Conservation (phyloP, 1,140 invertebrate genomes). For the Aphelinus certus region DNA sequence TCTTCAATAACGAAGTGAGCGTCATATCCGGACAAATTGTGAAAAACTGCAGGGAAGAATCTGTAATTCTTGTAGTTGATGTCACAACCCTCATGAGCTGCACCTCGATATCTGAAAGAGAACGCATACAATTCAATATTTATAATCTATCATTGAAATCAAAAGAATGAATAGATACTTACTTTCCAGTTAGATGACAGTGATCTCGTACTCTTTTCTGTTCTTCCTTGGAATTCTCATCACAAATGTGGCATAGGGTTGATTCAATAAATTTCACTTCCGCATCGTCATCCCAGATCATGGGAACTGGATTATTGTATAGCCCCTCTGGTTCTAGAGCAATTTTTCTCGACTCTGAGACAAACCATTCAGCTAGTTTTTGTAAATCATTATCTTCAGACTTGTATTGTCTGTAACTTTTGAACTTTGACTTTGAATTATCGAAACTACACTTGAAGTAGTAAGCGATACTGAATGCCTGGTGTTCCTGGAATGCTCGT, state of each 20-base stretch:
- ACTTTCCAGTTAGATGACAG: conserved; percentile 8
- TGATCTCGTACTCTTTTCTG: not conserved
- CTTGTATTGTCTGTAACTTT: not conserved
- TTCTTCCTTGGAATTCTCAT: not conserved
- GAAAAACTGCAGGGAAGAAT: not conserved
- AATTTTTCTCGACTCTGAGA: not conserved
- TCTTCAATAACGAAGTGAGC: conserved; percentile 3
- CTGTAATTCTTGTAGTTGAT: not conserved
- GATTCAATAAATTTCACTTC: not conserved
- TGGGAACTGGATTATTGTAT: not conserved
- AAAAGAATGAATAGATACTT: not conserved
- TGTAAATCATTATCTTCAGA: not conserved
- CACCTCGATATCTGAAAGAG: not conserved
- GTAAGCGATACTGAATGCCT: conserved; percentile 13
- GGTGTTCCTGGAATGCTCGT: conserved; percentile 2
- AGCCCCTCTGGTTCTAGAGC: not conserved
- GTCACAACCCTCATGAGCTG: not conserved
- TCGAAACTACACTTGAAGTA: conserved; percentile 25
- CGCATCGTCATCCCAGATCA: not conserved
- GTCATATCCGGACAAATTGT: not conserved
- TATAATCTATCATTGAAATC: not conserved
- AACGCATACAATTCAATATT: not conserved
- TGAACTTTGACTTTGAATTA: conserved; percentile 1
- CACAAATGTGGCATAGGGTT: not conserved
- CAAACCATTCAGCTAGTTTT: not conserved